Evolutionary conservation across 1,140 invertebrate genomes (phyloP).

Genomic region (Drosophila arawakana): DNA sequence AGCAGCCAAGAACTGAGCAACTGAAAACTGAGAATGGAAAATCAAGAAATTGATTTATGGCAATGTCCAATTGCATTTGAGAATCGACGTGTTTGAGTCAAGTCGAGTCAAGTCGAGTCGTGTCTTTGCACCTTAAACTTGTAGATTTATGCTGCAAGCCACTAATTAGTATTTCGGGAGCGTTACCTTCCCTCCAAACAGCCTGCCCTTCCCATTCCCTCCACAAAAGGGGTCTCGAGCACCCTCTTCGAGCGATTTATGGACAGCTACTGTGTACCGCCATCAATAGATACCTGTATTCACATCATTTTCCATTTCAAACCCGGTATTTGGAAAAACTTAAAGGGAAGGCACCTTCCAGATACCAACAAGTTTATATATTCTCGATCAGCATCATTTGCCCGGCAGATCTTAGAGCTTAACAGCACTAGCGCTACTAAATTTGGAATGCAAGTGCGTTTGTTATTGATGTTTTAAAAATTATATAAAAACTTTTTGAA

Average conservation of each 20-base stretch:
- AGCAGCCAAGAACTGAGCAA: neutral
- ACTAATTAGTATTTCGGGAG: slow-evolving; percentile 51
- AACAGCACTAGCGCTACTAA: no score
- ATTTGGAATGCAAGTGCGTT: no score
- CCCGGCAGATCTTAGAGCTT: no score
- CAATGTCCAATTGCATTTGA: slow-evolving; percentile 10
- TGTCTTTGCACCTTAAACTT: neutral
- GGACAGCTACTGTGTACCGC: slow-evolving; percentile 62
- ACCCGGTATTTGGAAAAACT: no score
- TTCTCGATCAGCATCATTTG: no score
- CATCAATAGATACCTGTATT: slow-evolving; percentile 8
- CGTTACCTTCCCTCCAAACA: slow-evolving; percentile 19
- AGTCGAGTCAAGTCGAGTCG: neutral
- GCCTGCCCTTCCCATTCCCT: neutral
- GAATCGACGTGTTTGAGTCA: neutral
- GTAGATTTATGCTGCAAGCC: slow-evolving; percentile 16
- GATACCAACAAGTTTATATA: no score
- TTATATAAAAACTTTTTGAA: no score
- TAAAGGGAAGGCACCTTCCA: no score
- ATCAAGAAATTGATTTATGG: slow-evolving; percentile 25
- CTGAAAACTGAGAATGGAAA: neutral
- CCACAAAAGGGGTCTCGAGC: slow-evolving; percentile 13
- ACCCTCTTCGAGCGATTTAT: slow-evolving; percentile 62
- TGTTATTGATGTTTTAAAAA: no score
- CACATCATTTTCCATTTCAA: neutral